Base-by-base conservation (phyloP, 2,113 vertebrate species). In the Neodon shergylaensis region DNA sequence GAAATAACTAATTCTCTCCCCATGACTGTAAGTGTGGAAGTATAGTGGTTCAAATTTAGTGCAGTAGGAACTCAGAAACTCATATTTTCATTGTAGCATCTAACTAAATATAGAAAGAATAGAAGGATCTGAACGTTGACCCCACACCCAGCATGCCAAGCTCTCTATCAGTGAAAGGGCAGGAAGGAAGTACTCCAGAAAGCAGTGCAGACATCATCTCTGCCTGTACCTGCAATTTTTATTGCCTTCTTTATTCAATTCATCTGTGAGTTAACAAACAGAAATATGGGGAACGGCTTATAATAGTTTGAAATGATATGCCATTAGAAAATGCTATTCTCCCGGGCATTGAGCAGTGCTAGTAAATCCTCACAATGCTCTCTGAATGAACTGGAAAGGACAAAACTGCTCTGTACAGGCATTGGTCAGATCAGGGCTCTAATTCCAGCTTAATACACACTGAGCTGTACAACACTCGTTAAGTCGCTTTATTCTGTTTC, bases 401-500 rank as follows among this genome's bases (percentile, higher is more conserved):
- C 58, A 74, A 85, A 89, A 68, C 33, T 92, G 68, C 39, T 92
- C 31, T 90, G 14, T 94, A n/a, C 86, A 91, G 21, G 36, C 39
- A 82, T 82, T 88, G 52, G 39, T 93, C 79, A 92, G n/a, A 66
- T 31, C 9, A 89, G 52, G 13, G 95, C 54, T 92, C 49, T 76
- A 92, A 83, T 65, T 94, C 63, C 14, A 24, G 22, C 19, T 33
- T 94, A 81, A 95, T 52, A 47, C 92, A 97, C 11, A 82, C 8
- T 78, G 90, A 88, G 49, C 44, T 90, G 4, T 81, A n/a, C 49
- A 85, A 42, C 36, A 77, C 0, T 79, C 31, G 44, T 74, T 94
- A 87, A 90, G 42, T 3, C 68, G 91, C 74, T 91, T 94, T 61
- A 96, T 90, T 93, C 73, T 85, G 83, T 92, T 92, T 88, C 52